Conservation (phyloP, 2,888 invertebrate genomes). For the Lobophora halterata region DNA sequence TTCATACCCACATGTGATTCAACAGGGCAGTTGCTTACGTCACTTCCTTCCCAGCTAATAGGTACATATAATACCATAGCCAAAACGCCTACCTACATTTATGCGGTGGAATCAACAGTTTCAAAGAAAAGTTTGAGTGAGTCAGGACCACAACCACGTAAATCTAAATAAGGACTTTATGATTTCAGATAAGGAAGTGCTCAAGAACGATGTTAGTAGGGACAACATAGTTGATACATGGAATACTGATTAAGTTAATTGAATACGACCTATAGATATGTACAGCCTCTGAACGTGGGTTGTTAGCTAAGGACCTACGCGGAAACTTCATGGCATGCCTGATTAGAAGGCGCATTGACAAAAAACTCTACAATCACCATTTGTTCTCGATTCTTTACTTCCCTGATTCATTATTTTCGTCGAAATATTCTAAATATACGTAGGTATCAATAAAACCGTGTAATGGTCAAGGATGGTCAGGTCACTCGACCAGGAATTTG, state of each 20-base stretch:
- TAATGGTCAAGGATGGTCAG: conserved; percentile 21
- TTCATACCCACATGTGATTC: no score
- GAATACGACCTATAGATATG: conserved; percentile 45
- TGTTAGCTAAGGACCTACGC: conserved; percentile 71
- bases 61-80: no score
- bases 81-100: conserved; percentile 6
- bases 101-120: conserved; percentile 10
- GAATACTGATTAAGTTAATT: conserved; percentile 63
- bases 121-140: conserved; percentile 25
- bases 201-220: conserved; percentile 32
- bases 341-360: conserved; percentile 42
- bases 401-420: conserved; percentile 28
- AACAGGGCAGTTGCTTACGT: no score
- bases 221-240: conserved; percentile 42
- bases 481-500: conserved; percentile 17
- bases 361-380: conserved; percentile 39
- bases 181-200: conserved; percentile 42
- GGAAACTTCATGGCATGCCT: conserved; percentile 57
- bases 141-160: conserved; percentile 17
- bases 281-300: conserved; percentile 47
- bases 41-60: no score
- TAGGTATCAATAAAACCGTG: conserved; percentile 8
- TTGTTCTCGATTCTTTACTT: conserved; percentile 35
- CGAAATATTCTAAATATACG: conserved; percentile 5
- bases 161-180: conserved; percentile 24